Evolutionary conservation across 2,797 vertebrate species (phyloP).

Genomic region (Sebastes glaucus): DNA sequence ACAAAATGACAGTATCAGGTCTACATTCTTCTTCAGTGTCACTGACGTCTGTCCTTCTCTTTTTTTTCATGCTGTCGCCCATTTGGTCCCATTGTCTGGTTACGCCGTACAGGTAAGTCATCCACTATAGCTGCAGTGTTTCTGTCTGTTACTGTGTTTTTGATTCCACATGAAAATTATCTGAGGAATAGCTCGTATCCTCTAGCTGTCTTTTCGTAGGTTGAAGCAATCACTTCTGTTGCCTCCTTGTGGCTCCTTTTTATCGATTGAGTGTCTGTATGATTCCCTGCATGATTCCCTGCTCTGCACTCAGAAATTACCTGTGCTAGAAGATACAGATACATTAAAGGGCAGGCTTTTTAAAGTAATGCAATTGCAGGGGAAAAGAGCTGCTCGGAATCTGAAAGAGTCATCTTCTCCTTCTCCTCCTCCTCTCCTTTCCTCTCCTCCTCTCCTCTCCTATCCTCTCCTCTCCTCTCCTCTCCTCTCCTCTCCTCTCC

Average conservation of each 20-base stretch:
- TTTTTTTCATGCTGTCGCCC: constrained; percentile 45
- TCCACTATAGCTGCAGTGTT: constrained; percentile 21
- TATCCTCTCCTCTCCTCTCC: fast-evolving
- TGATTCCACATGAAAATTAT: constrained; percentile 50
- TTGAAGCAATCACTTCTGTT: constrained; percentile 63
- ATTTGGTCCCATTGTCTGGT: constrained; percentile 31
- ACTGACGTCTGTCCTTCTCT: constrained; percentile 15
- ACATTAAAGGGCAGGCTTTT: constrained; percentile 62
- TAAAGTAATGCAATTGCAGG: constrained; percentile 45
- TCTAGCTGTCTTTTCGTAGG: constrained; percentile 51
- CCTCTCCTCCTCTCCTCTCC: not conserved
- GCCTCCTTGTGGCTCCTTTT: constrained; percentile 60
- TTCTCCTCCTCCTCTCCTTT: not conserved
- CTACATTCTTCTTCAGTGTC: constrained; percentile 7
- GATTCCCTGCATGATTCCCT: constrained; percentile 60
- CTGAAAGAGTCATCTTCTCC: constrained; percentile 3
- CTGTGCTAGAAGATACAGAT: constrained; percentile 53
- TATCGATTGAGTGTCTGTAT: constrained; percentile 58
- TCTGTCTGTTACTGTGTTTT: constrained; percentile 13
- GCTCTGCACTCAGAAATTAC: constrained; percentile 61
- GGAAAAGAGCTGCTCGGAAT: constrained; percentile 32
- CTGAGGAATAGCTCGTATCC: constrained; percentile 37
- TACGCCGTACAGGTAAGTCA: constrained; percentile 68
- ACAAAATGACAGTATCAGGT: not conserved
- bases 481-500: not conserved